Percentiles rank a stretch among this genome's conserved stretches.
phyloP scores from a whole-genome alignment of 1,140 invertebrate species.

The Trachymyrmex septentrionalis region DNA sequence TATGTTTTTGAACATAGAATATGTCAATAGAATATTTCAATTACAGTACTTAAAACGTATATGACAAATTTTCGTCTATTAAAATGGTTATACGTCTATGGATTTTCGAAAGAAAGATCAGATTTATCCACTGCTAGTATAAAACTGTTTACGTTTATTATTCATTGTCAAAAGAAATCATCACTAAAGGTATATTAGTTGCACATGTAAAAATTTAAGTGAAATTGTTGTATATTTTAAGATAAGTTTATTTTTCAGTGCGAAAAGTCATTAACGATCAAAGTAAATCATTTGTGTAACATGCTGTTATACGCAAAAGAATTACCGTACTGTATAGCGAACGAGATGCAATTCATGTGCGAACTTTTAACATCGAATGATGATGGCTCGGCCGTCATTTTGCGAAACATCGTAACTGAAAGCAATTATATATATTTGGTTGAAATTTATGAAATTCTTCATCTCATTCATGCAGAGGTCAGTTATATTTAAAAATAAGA shows the following conservation, averaged over 20 bases:
- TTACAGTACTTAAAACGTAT: constrained; percentile 64
- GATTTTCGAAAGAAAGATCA: constrained; percentile 60
- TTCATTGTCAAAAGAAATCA: constrained; percentile 63
- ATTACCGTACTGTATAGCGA: constrained; percentile 10
- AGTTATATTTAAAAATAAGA: constrained; percentile 9
- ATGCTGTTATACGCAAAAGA: constrained; percentile 36
- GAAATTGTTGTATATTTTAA: background rate
- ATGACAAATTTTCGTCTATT: constrained; percentile 34
- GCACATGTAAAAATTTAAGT: background rate
- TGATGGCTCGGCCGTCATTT: constrained; percentile 27
- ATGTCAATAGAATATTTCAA: background rate
- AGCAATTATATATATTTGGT: background rate
- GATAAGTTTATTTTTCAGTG: constrained; percentile 46
- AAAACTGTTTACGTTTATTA: constrained; percentile 63
- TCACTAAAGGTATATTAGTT: constrained; percentile 56
- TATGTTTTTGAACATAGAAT: background rate
- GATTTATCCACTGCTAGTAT: constrained; percentile 59
- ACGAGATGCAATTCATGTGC: constrained; percentile 62
- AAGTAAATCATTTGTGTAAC: constrained; percentile 45
- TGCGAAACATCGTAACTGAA: constrained; percentile 13
- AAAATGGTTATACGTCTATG: constrained; percentile 47
- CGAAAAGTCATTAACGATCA: constrained; percentile 47
- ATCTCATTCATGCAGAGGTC: constrained; percentile 58
- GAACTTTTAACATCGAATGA: constrained; percentile 64
- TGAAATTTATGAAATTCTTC: constrained; percentile 63